Conservation (phyloP, 2,113 vertebrate species). For the Onychostruthus taczanowskii region DNA sequence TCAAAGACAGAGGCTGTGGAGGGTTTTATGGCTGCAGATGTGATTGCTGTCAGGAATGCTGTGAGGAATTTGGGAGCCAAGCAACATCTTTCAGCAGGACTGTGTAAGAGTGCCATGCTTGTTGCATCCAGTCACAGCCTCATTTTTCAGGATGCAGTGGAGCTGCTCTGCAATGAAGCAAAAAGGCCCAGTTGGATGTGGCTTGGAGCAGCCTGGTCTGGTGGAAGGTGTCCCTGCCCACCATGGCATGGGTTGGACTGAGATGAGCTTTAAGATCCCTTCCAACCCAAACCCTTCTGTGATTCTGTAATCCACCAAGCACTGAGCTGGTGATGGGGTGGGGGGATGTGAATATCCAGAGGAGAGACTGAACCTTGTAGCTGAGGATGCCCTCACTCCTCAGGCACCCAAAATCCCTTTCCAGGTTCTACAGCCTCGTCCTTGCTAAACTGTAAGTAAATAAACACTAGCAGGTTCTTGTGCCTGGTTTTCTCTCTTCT, state of each 20-base stretch:
- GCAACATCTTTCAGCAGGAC: conserved; percentile 50
- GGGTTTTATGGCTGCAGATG: conserved; percentile 85
- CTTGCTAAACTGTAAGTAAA: neutral
- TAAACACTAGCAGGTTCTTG: neutral
- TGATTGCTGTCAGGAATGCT: conserved; percentile 78
- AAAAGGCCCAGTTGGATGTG: neutral
- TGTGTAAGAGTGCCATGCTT: neutral
- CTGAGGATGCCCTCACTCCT: neutral
- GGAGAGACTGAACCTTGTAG: neutral
- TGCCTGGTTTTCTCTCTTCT: neutral
- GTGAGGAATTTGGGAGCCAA: conserved; percentile 66
- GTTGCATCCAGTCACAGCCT: neutral
- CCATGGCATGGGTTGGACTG: neutral
- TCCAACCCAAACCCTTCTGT: neutral
- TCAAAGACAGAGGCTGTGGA: conserved; percentile 60
- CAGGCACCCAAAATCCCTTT: neutral
- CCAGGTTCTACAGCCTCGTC: neutral
- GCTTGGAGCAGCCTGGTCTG: neutral
- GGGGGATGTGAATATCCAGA: neutral
- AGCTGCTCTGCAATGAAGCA: neutral
- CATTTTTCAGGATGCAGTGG: neutral
- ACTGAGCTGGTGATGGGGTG: neutral
- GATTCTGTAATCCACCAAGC: neutral
- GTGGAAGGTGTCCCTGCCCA: neutral
- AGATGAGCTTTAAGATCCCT: neutral